Evolutionary conservation across 2,113 vertebrate species (phyloP).

Genomic region (Dicerorhinus sumatrensis): DNA sequence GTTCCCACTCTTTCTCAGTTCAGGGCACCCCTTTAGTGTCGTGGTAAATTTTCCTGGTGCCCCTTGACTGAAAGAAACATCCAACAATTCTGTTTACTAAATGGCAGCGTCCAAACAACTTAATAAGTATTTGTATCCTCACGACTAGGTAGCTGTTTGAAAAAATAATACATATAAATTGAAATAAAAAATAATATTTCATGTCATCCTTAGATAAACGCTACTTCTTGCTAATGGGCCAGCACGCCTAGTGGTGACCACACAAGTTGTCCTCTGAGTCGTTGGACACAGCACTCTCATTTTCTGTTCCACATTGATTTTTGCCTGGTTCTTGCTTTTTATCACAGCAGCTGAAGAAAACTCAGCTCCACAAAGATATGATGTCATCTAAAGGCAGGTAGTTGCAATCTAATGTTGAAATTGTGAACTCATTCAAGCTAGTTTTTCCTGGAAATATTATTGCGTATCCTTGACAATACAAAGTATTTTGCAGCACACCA

Average conservation of each 20-base stretch:
- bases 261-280: not conserved
- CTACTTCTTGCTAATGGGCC: not conserved
- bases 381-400: not conserved
- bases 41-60: fast-evolving
- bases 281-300: fast-evolving
- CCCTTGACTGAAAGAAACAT: not conserved
- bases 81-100: not conserved
- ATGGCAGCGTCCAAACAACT: not conserved
- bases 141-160: not conserved
- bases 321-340: not conserved
- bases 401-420: not conserved
- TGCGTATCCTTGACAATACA: not conserved
- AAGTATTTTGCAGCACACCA: fast-evolving
- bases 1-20: fast-evolving
- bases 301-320: not conserved
- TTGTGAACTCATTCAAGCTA: too few species aligned
- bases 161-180: not conserved
- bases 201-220: not conserved
- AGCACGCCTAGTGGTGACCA: fast-evolving
- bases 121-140: not conserved
- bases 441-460: fast-evolving
- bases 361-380: not conserved
- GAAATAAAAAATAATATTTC: not conserved
- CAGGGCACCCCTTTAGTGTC: fast-evolving
- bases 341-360: not conserved